Evolutionary conservation across 1,140 invertebrate genomes (phyloP).

Genomic region (Hypothenemus hampei): DNA sequence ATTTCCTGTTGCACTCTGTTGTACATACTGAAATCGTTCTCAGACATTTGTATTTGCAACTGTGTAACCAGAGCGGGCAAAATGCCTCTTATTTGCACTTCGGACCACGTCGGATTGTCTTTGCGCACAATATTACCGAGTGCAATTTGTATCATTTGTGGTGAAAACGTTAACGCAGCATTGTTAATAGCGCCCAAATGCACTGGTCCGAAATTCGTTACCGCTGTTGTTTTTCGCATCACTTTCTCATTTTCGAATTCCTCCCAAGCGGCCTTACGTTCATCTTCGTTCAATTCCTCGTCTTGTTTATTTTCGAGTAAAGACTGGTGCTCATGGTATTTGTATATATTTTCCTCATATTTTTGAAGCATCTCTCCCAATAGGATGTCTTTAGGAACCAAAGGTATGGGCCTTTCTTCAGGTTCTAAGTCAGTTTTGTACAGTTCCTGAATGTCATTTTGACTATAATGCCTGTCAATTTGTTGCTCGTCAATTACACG

Average conservation of each 20-base stretch:
- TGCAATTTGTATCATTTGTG: conserved; percentile 31
- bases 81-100: conserved; percentile 36
- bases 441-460: conserved; percentile 68
- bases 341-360: conserved; percentile 60
- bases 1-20: conserved; percentile 30
- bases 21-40: conserved; percentile 33
- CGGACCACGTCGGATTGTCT: conserved; percentile 39
- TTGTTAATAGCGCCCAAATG: conserved; percentile 5
- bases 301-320: conserved; percentile 80
- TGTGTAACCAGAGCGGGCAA: conserved; percentile 36
- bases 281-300: conserved; percentile 87
- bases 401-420: conserved; percentile 46
- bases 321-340: conserved; percentile 78
- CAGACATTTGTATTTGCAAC: conserved; percentile 30
- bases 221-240: conserved; percentile 23
- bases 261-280: conserved; percentile 90
- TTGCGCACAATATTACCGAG: conserved; percentile 35
- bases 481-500: conserved; percentile 86
- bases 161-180: conserved; percentile 19
- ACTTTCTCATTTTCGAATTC: conserved; percentile 84
- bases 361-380: conserved; percentile 66
- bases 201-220: conserved; percentile 8
- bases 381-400: conserved; percentile 63
- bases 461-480: conserved; percentile 79
- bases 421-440: conserved; percentile 51